Base-by-base conservation (phyloP, 2,888 invertebrate species). In the Harpagoxenus sublaevis region DNA sequence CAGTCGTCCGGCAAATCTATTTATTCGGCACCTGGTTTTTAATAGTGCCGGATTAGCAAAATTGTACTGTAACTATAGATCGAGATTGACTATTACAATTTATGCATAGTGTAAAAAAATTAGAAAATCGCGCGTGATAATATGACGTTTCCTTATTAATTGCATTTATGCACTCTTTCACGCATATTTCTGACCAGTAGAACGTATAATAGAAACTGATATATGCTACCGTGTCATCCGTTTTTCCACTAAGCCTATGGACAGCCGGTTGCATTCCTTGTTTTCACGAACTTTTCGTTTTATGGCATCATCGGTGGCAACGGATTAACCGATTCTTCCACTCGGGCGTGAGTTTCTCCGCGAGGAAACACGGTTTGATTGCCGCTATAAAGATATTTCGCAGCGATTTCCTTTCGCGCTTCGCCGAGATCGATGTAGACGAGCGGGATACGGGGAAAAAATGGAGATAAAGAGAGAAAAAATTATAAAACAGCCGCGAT, bases 351-450 rank as follows among this genome's bases (percentile, higher is more conserved):
- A 87, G 84, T 86, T 85, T 82, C 79, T 85, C 53, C 84, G 82
- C 83, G 85, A 85, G 87, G 86, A 89, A 90, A 87, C 88, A 84
- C 83, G 84, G 71, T 81, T 86, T 82, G 88, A 90, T 90, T 85
- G 88, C 85, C 78, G 88, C 89, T 85, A 90, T 90, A 90, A 90
- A 90, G 87, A 84, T 85, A 86, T 89, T 86, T 89, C 89, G 89
- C 89, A 45, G 88, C 81, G 84, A 71, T 87, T 90, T 88, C 86
- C 86, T 87, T 66, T 85, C 82, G 85, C 66, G 87, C 71, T 35
- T 53, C 55, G 23, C 53, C 55, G 48, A 57, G 60, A 55, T 60
- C 71, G 57, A 71, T 35, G 35, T 23, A 55, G 45, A 51, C 39
- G 23, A 65, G 68, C 39, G 23, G 53, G 62, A 78, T 45, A n/a